Percentiles rank a stretch among this genome's conserved stretches.
Evolutionary conservation across 1,140 invertebrate species (phyloP).

Genomic region (Drosophila hydei): DNA sequence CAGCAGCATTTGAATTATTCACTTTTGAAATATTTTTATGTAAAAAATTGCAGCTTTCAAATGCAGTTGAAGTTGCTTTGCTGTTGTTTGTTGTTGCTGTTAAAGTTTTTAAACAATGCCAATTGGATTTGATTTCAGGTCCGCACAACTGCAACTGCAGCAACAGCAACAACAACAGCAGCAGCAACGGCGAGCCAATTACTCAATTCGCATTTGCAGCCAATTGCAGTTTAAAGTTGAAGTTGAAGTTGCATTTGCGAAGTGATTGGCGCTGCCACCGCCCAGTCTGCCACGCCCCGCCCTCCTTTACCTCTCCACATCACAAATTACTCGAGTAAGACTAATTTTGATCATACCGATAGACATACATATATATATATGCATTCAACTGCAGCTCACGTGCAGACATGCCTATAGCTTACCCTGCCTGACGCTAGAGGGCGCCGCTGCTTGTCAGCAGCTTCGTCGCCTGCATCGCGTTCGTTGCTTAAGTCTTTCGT

Average conservation of each 20-base stretch:
- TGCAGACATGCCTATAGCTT: constrained; percentile 36
- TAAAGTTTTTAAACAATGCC: constrained; percentile 35
- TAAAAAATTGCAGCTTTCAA: constrained; percentile 27
- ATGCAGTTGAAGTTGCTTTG: too few relatives aligned
- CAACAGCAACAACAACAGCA: background rate
- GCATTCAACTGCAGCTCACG: constrained; percentile 53
- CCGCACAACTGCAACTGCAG: constrained; percentile 7
- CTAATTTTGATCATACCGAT: constrained; percentile 61
- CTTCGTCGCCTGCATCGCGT: constrained; percentile 53
- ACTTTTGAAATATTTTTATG: constrained; percentile 5
- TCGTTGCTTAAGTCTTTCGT: constrained; percentile 81
- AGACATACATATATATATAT: constrained; percentile 33
- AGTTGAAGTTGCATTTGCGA: constrained; percentile 54
- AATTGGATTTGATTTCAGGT: constrained; percentile 53
- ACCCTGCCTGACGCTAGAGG: constrained; percentile 22
- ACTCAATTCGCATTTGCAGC: constrained; percentile 50
- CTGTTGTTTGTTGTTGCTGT: too few relatives aligned
- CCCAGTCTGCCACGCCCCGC: constrained; percentile 4
- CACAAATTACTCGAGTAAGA: constrained; percentile 63
- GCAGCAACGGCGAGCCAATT: constrained; percentile 48
- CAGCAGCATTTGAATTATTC: too few relatives aligned
- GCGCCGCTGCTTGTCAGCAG: constrained; percentile 53
- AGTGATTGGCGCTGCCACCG: constrained; percentile 53
- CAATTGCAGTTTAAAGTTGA: constrained; percentile 72
- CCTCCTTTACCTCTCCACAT: constrained; percentile 14